Conservation (phyloP, 1,140 invertebrate species). For the Caenorhabditis inopinata region DNA sequence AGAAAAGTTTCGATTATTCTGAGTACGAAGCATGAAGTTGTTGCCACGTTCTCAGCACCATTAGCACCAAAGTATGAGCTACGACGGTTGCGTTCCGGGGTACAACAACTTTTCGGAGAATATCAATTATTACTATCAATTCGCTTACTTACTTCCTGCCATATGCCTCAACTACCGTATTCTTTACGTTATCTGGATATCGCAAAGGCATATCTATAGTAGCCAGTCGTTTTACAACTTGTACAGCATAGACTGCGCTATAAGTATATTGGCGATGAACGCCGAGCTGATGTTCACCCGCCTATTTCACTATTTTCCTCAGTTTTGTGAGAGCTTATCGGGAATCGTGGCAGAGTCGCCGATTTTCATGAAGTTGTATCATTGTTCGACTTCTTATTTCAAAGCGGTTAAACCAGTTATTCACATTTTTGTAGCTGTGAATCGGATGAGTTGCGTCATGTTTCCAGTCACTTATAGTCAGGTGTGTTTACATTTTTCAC, state of each 20-base stretch:
- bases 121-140: conserved; percentile 15
- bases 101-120: background rate
- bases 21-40: no score
- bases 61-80: background rate
- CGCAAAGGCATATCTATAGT: background rate
- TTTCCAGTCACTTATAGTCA: background rate
- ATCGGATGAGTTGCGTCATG: conserved; percentile 11
- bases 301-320: background rate
- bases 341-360: background rate
- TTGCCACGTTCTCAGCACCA: background rate
- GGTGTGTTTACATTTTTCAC: background rate
- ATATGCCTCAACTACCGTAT: conserved; percentile 8
- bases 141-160: background rate
- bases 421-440: background rate
- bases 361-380: background rate
- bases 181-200: background rate
- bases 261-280: background rate
- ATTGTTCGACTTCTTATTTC: background rate
- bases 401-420: background rate
- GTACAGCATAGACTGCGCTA: background rate
- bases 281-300: background rate
- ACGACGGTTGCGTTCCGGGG: background rate
- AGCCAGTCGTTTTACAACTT: background rate
- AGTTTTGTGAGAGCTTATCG: background rate
- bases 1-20: no score